Conservation (phyloP, 2,888 invertebrate genomes). For the Chymomyza caudatula region DNA sequence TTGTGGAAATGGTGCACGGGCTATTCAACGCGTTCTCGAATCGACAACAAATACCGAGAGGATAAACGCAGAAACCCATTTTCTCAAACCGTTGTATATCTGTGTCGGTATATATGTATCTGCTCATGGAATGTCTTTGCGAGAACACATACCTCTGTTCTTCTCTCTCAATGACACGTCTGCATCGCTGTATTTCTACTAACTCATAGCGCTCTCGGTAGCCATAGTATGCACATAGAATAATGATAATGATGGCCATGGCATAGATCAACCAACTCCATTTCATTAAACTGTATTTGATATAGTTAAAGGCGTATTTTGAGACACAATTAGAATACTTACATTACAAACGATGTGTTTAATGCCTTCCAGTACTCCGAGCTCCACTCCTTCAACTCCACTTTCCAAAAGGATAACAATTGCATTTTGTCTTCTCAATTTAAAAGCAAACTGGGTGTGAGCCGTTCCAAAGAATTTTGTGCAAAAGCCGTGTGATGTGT, state of each 20-base stretch:
- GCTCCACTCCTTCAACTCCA: background rate
- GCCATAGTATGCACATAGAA: conserved; percentile 65
- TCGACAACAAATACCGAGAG: too few species aligned
- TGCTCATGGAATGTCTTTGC: conserved; percentile 6
- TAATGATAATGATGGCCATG: conserved; percentile 56
- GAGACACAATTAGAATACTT: conserved; percentile 6
- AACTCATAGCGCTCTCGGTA: conserved; percentile 62
- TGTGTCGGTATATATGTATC: too few species aligned
- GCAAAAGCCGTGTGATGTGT: background rate
- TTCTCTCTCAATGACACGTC: conserved; percentile 61
- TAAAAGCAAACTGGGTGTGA: too few species aligned
- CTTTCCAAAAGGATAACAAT: background rate
- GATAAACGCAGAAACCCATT: too few species aligned
- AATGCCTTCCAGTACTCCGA: conserved; percentile 53
- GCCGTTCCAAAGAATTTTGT: background rate
- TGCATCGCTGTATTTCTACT: conserved; percentile 47
- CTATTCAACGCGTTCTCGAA: too few species aligned
- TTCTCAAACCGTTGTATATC: background rate
- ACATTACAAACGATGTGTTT: conserved; percentile 60
- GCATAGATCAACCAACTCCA: conserved; percentile 74
- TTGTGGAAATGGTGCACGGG: too few species aligned
- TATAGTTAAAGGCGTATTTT: background rate
- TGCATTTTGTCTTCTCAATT: background rate
- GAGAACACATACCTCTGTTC: conserved; percentile 75
- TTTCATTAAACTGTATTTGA: conserved; percentile 57